phyloP scores from a whole-genome alignment of 2,797 vertebrate genomes.

The Vireo griseus region DNA sequence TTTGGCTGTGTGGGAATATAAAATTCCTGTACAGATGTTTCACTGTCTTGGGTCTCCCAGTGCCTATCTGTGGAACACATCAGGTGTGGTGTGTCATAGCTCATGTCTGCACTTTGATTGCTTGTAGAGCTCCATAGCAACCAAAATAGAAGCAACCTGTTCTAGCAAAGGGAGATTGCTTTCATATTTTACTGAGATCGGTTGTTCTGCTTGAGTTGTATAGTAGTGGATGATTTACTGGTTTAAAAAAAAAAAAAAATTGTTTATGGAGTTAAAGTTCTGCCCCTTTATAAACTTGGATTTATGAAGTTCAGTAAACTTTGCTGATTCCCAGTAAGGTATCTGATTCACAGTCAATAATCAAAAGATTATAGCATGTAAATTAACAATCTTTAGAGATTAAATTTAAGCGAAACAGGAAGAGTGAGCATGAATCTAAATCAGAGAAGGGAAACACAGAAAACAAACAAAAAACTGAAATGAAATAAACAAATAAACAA shows the following conservation, averaged over 20 bases:
- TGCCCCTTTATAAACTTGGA: constrained; percentile 19
- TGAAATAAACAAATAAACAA: background rate
- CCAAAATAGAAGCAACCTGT: constrained; percentile 47
- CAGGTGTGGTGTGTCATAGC: background rate
- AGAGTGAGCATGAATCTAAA: background rate
- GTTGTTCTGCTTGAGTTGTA: constrained; percentile 64
- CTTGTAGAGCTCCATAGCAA: constrained; percentile 61
- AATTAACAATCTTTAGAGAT: background rate
- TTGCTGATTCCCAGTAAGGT: constrained; percentile 7
- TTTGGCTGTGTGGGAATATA: background rate
- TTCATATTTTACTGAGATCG: constrained; percentile 70
- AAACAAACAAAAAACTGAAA: background rate
- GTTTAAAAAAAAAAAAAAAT: background rate
- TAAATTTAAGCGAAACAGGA: constrained; percentile 9
- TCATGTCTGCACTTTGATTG: constrained; percentile 56
- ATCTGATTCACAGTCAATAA: background rate
- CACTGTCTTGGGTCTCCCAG: background rate
- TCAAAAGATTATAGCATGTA: constrained; percentile 26
- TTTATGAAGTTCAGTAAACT: constrained; percentile 9
- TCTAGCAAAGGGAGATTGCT: constrained; percentile 50
- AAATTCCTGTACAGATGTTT: background rate
- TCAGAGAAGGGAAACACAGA: background rate
- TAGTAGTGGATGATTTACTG: constrained; percentile 22
- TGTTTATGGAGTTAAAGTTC: constrained; percentile 18
- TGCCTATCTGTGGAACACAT: background rate